Percentiles rank a stretch among this genome's conserved stretches.
phyloP scores from a whole-genome alignment of 2,113 vertebrate species.

The Xyrauchen texanus region DNA sequence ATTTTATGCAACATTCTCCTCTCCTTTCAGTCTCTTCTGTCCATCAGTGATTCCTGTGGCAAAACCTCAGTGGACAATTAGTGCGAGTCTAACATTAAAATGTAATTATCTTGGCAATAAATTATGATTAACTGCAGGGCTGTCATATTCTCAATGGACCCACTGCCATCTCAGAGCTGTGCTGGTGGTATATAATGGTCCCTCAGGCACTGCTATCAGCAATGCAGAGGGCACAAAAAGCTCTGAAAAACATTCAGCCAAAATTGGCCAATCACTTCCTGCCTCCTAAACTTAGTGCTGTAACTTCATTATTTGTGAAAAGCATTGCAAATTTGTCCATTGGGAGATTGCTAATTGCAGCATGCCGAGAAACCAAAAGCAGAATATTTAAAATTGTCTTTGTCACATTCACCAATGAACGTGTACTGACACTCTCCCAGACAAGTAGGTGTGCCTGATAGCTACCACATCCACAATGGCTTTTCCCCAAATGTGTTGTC shows the following conservation, averaged over 20 bases:
- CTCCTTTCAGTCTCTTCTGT: slow-evolving; percentile 43
- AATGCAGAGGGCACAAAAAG: slow-evolving; percentile 4
- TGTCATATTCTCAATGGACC: slow-evolving; percentile 54
- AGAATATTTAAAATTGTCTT: background rate
- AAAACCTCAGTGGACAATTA: slow-evolving; percentile 60
- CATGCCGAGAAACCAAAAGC: background rate
- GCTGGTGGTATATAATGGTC: slow-evolving; percentile 36
- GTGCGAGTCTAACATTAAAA: slow-evolving; percentile 61
- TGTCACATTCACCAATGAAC: slow-evolving; percentile 5
- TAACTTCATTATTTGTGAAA: background rate
- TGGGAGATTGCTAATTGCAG: background rate
- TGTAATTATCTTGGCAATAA: slow-evolving; percentile 70
- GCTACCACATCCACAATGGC: slow-evolving; percentile 16
- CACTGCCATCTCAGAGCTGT: slow-evolving; percentile 50
- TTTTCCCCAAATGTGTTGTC: background rate
- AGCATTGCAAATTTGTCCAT: background rate
- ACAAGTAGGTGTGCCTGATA: slow-evolving; percentile 7
- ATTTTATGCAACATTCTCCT: background rate
- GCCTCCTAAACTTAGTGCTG: background rate
- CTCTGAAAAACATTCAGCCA: slow-evolving; percentile 12
- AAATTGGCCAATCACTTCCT: background rate
- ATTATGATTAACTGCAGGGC: slow-evolving; percentile 63
- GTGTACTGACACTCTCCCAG: slow-evolving; percentile 27
- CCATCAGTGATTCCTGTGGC: slow-evolving; percentile 9
- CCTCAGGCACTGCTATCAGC: slow-evolving; percentile 15